Conservation (phyloP, 2,797 vertebrate genomes). For the Oryzias sinensis region DNA sequence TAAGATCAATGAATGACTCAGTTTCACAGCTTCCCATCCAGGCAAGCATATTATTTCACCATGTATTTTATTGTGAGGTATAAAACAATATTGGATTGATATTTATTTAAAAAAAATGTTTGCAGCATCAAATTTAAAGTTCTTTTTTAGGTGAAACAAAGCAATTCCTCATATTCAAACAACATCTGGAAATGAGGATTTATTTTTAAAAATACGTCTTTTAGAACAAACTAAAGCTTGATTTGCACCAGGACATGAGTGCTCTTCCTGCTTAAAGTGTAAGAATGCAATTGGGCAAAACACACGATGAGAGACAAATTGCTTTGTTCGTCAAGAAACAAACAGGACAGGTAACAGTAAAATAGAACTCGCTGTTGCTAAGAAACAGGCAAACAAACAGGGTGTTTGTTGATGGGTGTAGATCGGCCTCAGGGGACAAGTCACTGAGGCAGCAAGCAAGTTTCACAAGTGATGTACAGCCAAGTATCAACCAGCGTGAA, state of each 20-base stretch:
- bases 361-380: constrained; percentile 76
- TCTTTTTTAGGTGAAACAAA: constrained; percentile 22
- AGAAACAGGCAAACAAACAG: constrained; percentile 76
- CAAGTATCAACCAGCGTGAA: constrained; percentile 77
- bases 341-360: constrained; percentile 73
- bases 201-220: neutral
- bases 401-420: constrained; percentile 68
- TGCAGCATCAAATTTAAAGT: constrained; percentile 53
- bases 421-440: constrained; percentile 78
- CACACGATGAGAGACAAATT: constrained; percentile 61
- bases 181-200: constrained; percentile 7
- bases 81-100: constrained; percentile 34
- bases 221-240: constrained; percentile 23
- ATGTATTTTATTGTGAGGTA: constrained; percentile 25
- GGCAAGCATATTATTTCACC: neutral
- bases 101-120: constrained; percentile 29
- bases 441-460: constrained; percentile 69
- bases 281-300: constrained; percentile 47
- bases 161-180: constrained; percentile 43
- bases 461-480: constrained; percentile 75
- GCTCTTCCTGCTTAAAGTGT: constrained; percentile 28
- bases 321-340: constrained; percentile 56
- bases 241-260: constrained; percentile 38
- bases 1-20: constrained; percentile 43
- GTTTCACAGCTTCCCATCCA: constrained; percentile 26